Base-by-base conservation (phyloP, 2,797 vertebrate species). In the Syndactyla subalaris region DNA sequence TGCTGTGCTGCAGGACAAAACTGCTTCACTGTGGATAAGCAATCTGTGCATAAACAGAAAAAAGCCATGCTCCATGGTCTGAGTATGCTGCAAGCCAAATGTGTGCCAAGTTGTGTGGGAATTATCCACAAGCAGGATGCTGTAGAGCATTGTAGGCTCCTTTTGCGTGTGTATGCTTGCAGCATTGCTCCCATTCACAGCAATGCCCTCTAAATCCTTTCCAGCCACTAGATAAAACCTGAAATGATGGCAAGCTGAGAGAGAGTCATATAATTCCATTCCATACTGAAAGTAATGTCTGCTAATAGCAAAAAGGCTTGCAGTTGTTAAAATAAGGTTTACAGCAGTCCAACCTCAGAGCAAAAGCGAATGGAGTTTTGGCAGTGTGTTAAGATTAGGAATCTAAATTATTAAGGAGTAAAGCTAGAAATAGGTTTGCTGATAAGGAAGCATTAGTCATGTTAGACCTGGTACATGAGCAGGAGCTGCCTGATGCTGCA, bases 61-160 rank as follows among this genome's bases (percentile, higher is more conserved):
- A 85, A 73, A 24, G 14, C 39, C 66, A 20, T 6, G 15, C 19
- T 71, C 26, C 36, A 32, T 54, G n/a, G 51, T 57, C 36, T 79
- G 63, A 23, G 57, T 55, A 66, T 90, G 80, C 72, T 92, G 43
- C 41, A 79, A 59, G 72, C 80, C 92, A 97, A 95, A 91, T 77
- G 85, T 57, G 15, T 95, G 77, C 63, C 48, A 81, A 67, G 19
- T 15, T 46, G 24, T 6, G 14, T 14, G 77, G 46, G 55, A 84
- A 67, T 91, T 76, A 85, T 14, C 32, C 38, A 21, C 36, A 89
- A 62, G 3, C 2, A 80, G 10, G 20, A 49, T 34, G 14, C 27
- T 73, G 30, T 18, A 57, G 14, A 68, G 43, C 16, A 57, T 1
- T 38, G 14, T 10, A 77, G 62, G 22, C 24, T 61, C 24, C 43